A percentile compares a stretch with the other conserved stretches of the same genome.
These are phyloP conservation scores for Diachasma alloeum DNA, from an alignment of 1,140 invertebrate genomes.

Conservation along the genomic window DNA sequence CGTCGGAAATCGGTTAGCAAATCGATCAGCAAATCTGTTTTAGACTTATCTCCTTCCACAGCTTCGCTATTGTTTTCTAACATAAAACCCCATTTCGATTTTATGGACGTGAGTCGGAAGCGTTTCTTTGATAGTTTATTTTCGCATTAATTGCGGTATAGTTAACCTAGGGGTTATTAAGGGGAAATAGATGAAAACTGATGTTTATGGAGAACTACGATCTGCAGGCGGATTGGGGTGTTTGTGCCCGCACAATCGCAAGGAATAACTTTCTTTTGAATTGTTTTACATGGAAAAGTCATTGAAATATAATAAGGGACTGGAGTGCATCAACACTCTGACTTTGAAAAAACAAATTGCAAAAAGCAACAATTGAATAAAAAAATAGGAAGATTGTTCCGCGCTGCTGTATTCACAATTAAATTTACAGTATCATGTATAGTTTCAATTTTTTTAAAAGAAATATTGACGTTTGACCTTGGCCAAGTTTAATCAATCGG, in stretches of 20 bases:
- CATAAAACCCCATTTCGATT: background rate
- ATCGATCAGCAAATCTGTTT: too few species aligned
- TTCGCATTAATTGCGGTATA: slow-evolving; percentile 7
- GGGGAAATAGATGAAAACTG: background rate
- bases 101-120: background rate
- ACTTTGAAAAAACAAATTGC: background rate
- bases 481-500: background rate
- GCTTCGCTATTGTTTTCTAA: too few species aligned
- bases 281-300: background rate
- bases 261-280: slow-evolving; percentile 2
- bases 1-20: too few species aligned
- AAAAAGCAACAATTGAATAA: background rate
- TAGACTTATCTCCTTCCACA: background rate
- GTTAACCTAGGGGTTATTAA: slow-evolving; percentile 15
- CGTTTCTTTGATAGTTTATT: background rate
- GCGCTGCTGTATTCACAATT: slow-evolving; percentile 24
- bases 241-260: slow-evolving; percentile 30
- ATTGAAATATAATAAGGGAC: background rate
- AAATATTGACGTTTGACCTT: background rate
- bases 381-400: slow-evolving; percentile 12
- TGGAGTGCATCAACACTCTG: background rate
- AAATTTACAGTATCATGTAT: slow-evolving; percentile 3
- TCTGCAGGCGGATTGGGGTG: slow-evolving; percentile 33
- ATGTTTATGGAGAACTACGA: slow-evolving; percentile 20
- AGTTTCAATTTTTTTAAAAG: background rate